These are phyloP conservation scores for Lepidurus couesii DNA, from an alignment of 1,140 invertebrate species.

Conservation along the genomic window DNA sequence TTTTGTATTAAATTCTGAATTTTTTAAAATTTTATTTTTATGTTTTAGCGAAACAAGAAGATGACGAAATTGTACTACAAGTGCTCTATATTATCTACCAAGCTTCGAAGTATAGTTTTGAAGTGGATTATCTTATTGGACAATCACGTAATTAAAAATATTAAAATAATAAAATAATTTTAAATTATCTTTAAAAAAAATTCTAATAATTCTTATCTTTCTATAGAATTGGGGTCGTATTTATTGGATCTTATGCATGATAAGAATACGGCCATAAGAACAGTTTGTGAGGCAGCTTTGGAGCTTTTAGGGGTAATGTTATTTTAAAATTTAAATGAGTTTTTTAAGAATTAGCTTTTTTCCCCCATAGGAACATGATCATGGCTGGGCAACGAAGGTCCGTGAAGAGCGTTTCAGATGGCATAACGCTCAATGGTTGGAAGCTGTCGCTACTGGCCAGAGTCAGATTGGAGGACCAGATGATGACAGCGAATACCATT, in stretches of 20 bases:
- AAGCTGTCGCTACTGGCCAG: slow-evolving; percentile 43
- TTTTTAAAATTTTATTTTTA: not conserved
- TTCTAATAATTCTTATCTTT: not conserved
- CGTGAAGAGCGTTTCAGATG: slow-evolving; percentile 90
- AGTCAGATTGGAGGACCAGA: not conserved
- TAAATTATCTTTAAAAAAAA: too few species aligned
- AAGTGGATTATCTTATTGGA: not conserved
- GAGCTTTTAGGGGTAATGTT: slow-evolving; percentile 74
- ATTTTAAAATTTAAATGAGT: slow-evolving; percentile 35
- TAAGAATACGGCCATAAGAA: slow-evolving; percentile 86
- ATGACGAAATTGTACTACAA: slow-evolving; percentile 92
- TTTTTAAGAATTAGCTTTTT: not conserved
- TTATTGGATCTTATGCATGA: slow-evolving; percentile 97
- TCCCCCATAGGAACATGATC: slow-evolving; percentile 64
- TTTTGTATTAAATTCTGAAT: not conserved
- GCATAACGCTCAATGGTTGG: slow-evolving; percentile 96
- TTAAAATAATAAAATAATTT: not conserved
- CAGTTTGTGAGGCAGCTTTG: slow-evolving; percentile 83
- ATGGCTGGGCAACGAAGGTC: slow-evolving; percentile 84
- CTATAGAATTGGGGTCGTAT: slow-evolving; percentile 81
- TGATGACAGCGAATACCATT: not conserved
- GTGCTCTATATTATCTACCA: slow-evolving; percentile 31
- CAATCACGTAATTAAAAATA: not conserved
- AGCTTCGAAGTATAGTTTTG: not conserved
- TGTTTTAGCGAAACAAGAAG: slow-evolving; percentile 72